Base-by-base conservation (phyloP, 2,888 invertebrate genomes). In the Cynaeus angustus region DNA sequence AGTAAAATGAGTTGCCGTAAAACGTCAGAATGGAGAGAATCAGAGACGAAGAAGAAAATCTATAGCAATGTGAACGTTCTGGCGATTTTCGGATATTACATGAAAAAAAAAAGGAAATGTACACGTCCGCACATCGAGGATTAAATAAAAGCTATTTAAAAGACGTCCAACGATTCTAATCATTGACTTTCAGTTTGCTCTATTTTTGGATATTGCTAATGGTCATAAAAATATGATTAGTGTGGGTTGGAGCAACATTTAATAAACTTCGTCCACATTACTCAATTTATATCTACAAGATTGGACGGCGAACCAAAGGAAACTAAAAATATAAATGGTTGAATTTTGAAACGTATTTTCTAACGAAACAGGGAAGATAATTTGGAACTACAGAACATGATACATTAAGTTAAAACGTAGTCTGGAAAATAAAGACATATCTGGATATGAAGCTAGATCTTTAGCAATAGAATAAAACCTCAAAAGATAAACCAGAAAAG, bases 1-100 rank as follows among this genome's bases (percentile, higher is more conserved):
- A 50, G 38, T 43, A 41, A 59, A 67, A 53, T 53, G 61, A 67
- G 53, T 61, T n/a, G 41, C 37, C 16, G 43, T 67, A 38, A 41
- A 58, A 66, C 28, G n/a, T 8, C 30, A 45, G 30, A 13, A 41
- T 41, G 58, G 21, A 33, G 48, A 38, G 33, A 43, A 30, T 12
- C 41, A 28, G 14, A 65, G 33, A 65, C 10, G 33, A 33, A 67
- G 37, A 43, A 33, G n/a, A 30, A 67, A 61, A 43, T 45, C 53
- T 9, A 67, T 41, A 55, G 26, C 10, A n/a, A 43, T 28, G 38
- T 38, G 67, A 38, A 61, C 61, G 53, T 53, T 61, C 16, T 61
- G 67, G 28, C 38, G 45, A 61, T 62, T 67, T 67, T 52, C 53
- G 61, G 33, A 68, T 9, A 28, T 45, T 53, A 28, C 30, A 33